Evolutionary conservation across 2,888 invertebrate species (phyloP).

Genomic region (Pollenia griseotomentosa): DNA sequence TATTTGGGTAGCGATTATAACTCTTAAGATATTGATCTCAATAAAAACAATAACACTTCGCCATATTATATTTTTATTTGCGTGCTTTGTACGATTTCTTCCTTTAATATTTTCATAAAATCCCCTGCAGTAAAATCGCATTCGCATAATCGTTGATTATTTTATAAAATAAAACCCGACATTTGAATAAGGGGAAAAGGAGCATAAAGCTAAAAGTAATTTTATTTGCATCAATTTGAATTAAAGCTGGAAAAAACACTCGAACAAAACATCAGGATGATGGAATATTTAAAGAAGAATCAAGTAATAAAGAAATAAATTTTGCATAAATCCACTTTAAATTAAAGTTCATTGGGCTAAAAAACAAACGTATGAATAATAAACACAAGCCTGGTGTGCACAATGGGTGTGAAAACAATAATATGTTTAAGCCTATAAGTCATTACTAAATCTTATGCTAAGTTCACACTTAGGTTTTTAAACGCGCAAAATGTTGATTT

Average conservation of each 20-base stretch:
- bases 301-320: slow-evolving; percentile 9
- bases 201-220: slow-evolving; percentile 6
- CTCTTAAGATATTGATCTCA: too few species aligned
- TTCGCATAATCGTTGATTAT: not conserved
- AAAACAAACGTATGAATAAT: slow-evolving; percentile 15
- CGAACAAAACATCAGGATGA: slow-evolving; percentile 8
- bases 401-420: too few species aligned
- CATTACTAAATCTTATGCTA: too few species aligned
- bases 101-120: not conserved
- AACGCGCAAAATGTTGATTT: too few species aligned
- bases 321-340: slow-evolving; percentile 27
- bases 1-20: too few species aligned
- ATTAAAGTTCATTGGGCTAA: slow-evolving; percentile 16
- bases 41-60: too few species aligned
- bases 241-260: not conserved
- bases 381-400: not conserved
- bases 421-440: too few species aligned
- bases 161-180: not conserved
- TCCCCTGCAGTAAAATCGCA: not conserved
- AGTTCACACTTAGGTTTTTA: too few species aligned
- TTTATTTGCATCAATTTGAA: slow-evolving; percentile 20
- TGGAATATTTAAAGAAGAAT: not conserved
- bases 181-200: not conserved
- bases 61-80: too few species aligned
- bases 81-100: not conserved